Evolutionary conservation across 2,113 vertebrate genomes (phyloP), one percentile per base, ranked within the genome.

Genomic region (Notarius quadriscutis): DNA sequence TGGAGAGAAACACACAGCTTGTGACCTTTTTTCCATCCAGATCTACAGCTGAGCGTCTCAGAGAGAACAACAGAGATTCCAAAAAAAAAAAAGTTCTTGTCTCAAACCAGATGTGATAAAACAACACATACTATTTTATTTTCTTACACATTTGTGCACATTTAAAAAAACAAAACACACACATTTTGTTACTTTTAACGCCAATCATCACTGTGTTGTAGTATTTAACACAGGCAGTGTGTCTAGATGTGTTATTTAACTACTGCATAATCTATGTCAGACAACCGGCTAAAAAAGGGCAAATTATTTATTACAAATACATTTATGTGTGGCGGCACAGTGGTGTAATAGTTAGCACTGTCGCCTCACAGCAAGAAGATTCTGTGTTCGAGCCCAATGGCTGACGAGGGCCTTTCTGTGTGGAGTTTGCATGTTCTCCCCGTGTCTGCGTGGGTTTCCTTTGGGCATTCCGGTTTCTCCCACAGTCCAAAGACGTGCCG

Each of bases 81-180:
- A 20, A 11, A 50, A 77, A 5, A 22, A 51, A 22, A 55, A 15
- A 50, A 5, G 3, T 74, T 48, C 14, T 7, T 77, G 10, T 77
- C 20, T 51, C 48, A 77, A 55, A 7, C 55, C 75, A 78, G 25
- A 78, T 27, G 75, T 78, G 51, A 34, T 18, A 30, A 18, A 78
- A 51, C 9, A 50, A 18, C 34, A 22, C 1, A 4, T 34, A 15
- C 0, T 69, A 1, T 15, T 15, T 30, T 6, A 20, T 71, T 14
- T 18, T 79, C 14, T 30, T 74, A 78, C 48, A 77, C 74, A 77
- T 77, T 48, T 77, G 74, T 51, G 22, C 74, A 78, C 75, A 78
- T 50, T 51, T 79, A 17, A 17, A 4, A 79, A 79, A 55, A 57
- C 51, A 53, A 53, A 10, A 53, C 7, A 7, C 10, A 53, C 22